These are phyloP conservation scores for Malacoctenus gilli DNA, from an alignment of 2,797 vertebrate species.

Conservation along the genomic window DNA sequence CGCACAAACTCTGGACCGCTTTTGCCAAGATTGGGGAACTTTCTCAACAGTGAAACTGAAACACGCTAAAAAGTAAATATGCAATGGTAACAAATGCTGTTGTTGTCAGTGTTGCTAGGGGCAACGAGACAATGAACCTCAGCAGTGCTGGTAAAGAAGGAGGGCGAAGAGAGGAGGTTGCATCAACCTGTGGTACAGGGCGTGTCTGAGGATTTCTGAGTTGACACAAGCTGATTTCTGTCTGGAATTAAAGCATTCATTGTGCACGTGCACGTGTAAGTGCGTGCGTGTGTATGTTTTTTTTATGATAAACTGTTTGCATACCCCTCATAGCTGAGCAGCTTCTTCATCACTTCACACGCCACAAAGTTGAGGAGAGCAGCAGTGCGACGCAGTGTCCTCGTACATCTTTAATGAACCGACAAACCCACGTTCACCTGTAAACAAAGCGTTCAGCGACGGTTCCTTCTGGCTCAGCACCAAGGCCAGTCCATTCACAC, in stretches of 20 bases:
- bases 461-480: slow-evolving; percentile 37
- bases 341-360: slow-evolving; percentile 15
- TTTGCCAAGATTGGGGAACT: too few relatives aligned
- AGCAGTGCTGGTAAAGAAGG: slow-evolving; percentile 28
- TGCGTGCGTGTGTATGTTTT: neutral
- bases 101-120: slow-evolving; percentile 9
- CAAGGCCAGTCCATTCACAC: slow-evolving; percentile 47
- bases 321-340: neutral
- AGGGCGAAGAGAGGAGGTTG: slow-evolving; percentile 17
- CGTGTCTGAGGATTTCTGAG: slow-evolving; percentile 28
- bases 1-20: too few relatives aligned
- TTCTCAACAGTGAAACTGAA: too few relatives aligned
- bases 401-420: slow-evolving; percentile 1
- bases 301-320: neutral
- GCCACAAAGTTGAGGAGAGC: slow-evolving; percentile 6
- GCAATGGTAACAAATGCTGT: too few relatives aligned
- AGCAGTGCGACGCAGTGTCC: neutral
- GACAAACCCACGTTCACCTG: slow-evolving; percentile 3
- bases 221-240: slow-evolving; percentile 23
- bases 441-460: slow-evolving; percentile 21
- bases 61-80: too few relatives aligned
- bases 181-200: slow-evolving; percentile 36
- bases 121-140: slow-evolving; percentile 20
- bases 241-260: slow-evolving; percentile 11
- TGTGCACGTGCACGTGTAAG: slow-evolving; percentile 3